Percentiles rank a stretch among this genome's conserved stretches.
Evolutionary conservation across 2,113 vertebrate species (phyloP).

Genomic region (Centropus bengalensis): DNA sequence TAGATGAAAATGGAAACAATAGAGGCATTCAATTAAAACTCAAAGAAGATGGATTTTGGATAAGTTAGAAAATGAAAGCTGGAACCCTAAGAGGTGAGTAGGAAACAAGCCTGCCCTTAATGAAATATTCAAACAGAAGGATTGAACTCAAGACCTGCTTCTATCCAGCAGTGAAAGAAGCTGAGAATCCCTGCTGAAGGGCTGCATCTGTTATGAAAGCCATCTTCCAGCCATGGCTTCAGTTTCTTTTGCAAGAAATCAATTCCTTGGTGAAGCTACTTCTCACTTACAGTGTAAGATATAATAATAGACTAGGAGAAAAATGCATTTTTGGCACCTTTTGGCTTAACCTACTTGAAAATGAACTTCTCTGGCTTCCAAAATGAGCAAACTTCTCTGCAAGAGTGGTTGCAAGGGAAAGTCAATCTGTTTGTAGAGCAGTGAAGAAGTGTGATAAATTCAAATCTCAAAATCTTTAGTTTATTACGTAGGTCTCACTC

Average conservation of each 20-base stretch:
- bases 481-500: neutral
- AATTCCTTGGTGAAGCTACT: slow-evolving; percentile 67
- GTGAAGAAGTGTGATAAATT: slow-evolving; percentile 24
- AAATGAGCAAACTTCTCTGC: slow-evolving; percentile 51
- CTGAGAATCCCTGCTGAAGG: slow-evolving; percentile 62
- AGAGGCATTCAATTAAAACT: neutral
- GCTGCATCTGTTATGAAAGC: slow-evolving; percentile 63
- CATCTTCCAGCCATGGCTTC: slow-evolving; percentile 54
- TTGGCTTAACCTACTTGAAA: slow-evolving; percentile 73
- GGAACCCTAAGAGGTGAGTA: neutral
- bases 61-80: neutral
- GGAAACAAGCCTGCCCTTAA: slow-evolving; percentile 15
- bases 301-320: slow-evolving; percentile 68
- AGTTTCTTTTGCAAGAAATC: slow-evolving; percentile 58
- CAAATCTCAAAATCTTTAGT: neutral
- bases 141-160: slow-evolving; percentile 52
- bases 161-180: slow-evolving; percentile 56
- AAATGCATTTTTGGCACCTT: slow-evolving; percentile 71
- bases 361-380: slow-evolving; percentile 45
- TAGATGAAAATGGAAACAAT: neutral
- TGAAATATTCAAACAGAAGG: slow-evolving; percentile 60
- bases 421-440: slow-evolving; percentile 39
- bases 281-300: slow-evolving; percentile 72
- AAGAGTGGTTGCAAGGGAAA: slow-evolving; percentile 45
- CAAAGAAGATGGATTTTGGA: neutral